These are phyloP conservation scores for Clupea harengus DNA, from an alignment of 2,113 vertebrate genomes.

Conservation along the genomic window DNA sequence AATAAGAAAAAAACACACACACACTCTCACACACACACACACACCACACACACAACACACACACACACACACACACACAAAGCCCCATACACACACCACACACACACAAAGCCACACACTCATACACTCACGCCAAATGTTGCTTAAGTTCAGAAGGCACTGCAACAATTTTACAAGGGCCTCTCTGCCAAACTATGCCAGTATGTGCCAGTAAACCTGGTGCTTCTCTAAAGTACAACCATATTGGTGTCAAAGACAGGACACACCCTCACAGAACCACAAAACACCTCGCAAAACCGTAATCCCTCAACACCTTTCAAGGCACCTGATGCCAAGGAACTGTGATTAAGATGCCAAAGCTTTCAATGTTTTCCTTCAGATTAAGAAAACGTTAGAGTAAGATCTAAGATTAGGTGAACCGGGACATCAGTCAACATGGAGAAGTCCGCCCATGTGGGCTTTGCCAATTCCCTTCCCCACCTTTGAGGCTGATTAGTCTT, in stretches of 20 bases:
- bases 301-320: not conserved
- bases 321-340: not conserved
- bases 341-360: not conserved
- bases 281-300: not conserved
- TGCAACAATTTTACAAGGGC: not conserved
- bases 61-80: not conserved
- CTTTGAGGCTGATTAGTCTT: not conserved
- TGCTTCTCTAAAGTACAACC: not conserved
- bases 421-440: not conserved
- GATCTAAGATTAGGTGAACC: not conserved
- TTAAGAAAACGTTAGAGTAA: not conserved
- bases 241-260: not conserved
- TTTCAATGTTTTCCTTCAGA: not conserved
- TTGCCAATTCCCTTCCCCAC: not conserved
- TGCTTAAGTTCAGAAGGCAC: not conserved
- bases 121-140: not conserved
- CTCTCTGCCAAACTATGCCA: not conserved
- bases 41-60: not conserved
- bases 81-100: too few species aligned
- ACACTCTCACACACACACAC: not conserved
- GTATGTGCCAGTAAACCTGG: not conserved
- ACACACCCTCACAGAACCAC: not conserved
- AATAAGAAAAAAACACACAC: not conserved
- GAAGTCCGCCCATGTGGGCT: not conserved
- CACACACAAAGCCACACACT: not conserved